A percentile compares a stretch with the other conserved stretches of the same genome.
Conservation (phyloP, 2,888 invertebrate genomes). For the Cheilosia urbana region DNA sequence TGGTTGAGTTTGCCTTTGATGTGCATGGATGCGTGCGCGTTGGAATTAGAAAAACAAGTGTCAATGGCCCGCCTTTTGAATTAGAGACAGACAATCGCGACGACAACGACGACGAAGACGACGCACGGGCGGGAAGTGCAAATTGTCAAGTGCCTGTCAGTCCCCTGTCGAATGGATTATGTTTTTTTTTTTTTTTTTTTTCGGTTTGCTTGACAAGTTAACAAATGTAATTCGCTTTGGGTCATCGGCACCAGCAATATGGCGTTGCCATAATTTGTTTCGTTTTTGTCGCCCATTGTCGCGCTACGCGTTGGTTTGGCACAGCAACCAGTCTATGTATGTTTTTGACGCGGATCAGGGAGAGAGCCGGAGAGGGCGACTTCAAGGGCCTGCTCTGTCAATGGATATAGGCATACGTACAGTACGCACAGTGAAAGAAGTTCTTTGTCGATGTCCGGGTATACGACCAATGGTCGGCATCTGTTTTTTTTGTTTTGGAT, state of each 20-base stretch:
- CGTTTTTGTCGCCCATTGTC: slow-evolving; percentile 43
- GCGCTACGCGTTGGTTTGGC: slow-evolving; percentile 26
- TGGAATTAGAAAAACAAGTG: slow-evolving; percentile 65
- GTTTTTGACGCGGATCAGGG: not conserved
- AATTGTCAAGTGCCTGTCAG: slow-evolving; percentile 60
- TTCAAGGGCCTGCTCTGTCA: slow-evolving; percentile 18
- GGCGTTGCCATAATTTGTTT: slow-evolving; percentile 45
- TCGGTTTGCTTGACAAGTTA: slow-evolving; percentile 45
- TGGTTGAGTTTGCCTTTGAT: slow-evolving; percentile 51
- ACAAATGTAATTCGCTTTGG: slow-evolving; percentile 66
- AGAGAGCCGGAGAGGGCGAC: not conserved
- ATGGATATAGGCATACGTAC: slow-evolving; percentile 1
- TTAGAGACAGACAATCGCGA: slow-evolving; percentile 30
- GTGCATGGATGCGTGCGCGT: slow-evolving; percentile 55
- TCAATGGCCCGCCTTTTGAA: slow-evolving; percentile 65
- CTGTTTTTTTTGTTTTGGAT: slow-evolving; percentile 24
- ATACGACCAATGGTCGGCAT: not conserved
- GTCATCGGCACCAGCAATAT: slow-evolving; percentile 64
- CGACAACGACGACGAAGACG: not conserved
- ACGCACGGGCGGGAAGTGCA: slow-evolving; percentile 59
- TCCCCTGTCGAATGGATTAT: slow-evolving; percentile 10
- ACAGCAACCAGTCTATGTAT: not conserved
- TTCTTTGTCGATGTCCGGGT: slow-evolving; percentile 46
- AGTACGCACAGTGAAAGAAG: slow-evolving; percentile 29
- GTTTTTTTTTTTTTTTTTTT: slow-evolving; percentile 22